Evolutionary conservation across 2,113 vertebrate species (phyloP).

Genomic region (Uria aalge): DNA sequence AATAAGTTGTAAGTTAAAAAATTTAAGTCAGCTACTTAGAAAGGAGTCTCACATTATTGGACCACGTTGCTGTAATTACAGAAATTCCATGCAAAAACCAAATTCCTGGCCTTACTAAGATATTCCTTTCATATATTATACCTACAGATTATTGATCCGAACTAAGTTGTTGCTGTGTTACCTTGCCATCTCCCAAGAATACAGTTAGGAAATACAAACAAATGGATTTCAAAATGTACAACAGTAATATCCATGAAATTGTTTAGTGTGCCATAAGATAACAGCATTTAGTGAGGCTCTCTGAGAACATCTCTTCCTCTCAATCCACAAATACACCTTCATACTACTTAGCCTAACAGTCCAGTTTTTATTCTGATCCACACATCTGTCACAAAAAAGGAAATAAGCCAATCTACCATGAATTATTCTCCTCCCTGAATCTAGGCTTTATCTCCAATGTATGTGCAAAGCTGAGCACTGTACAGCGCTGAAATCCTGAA

Average conservation of each 20-base stretch:
- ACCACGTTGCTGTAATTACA: not conserved
- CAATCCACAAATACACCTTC: not conserved
- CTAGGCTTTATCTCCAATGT: not conserved
- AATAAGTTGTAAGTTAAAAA: not conserved
- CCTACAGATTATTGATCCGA: not conserved
- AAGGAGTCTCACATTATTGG: not conserved
- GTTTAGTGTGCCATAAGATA: not conserved
- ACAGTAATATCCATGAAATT: not conserved
- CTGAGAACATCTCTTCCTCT: not conserved
- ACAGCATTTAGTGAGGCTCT: not conserved
- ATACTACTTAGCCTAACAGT: not conserved
- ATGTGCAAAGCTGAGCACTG: not conserved
- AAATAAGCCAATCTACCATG: not conserved
- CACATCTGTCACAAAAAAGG: not conserved
- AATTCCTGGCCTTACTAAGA: not conserved
- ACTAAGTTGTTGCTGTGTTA: not conserved
- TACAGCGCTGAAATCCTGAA: not conserved
- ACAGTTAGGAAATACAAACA: not conserved
- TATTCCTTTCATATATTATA: not conserved
- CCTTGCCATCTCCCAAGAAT: not conserved
- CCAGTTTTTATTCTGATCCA: not conserved
- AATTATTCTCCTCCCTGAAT: not conserved
- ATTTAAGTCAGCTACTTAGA: not conserved
- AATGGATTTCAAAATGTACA: not conserved
- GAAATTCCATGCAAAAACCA: not conserved